Percentiles rank a stretch among this genome's conserved stretches.
Evolutionary conservation across 2,113 vertebrate species (phyloP).

Genomic region (Pholis gunnellus): DNA sequence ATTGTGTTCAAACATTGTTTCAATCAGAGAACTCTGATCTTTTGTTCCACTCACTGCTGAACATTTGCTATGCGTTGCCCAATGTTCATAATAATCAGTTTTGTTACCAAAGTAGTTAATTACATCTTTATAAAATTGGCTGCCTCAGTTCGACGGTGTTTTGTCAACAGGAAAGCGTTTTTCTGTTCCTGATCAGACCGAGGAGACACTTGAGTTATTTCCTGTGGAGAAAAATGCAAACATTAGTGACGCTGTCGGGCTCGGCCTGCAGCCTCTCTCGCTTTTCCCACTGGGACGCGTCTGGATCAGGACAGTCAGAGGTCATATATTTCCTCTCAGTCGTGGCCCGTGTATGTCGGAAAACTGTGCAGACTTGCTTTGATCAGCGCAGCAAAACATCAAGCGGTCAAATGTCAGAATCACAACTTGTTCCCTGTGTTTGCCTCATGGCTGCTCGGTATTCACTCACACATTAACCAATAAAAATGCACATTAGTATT

Average conservation of each 20-base stretch:
- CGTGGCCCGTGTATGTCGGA: constrained; percentile 49
- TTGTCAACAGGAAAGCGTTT: constrained; percentile 72
- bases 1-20: constrained; percentile 31
- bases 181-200: constrained; percentile 69
- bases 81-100: constrained; percentile 40
- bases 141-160: constrained; percentile 32
- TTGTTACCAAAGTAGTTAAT: constrained; percentile 55
- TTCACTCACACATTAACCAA: constrained; percentile 17
- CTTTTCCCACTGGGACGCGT: constrained; percentile 71
- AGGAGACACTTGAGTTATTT: constrained; percentile 75
- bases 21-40: constrained; percentile 17
- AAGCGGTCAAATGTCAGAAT: constrained; percentile 58
- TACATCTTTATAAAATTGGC: constrained; percentile 33
- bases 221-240: constrained; percentile 79
- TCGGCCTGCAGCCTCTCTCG: constrained; percentile 29
- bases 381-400: constrained; percentile 62
- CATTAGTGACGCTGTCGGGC: constrained; percentile 68
- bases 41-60: constrained; percentile 31
- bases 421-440: constrained; percentile 47
- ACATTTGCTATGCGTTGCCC: constrained; percentile 13
- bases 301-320: constrained; percentile 76
- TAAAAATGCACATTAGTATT: not conserved
- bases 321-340: constrained; percentile 72
- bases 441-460: constrained; percentile 13
- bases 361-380: constrained; percentile 64